Evolutionary conservation across 2,797 vertebrate genomes (phyloP), one percentile per base, ranked within the genome.

Genomic region (Anguilla pacifica): DNA sequence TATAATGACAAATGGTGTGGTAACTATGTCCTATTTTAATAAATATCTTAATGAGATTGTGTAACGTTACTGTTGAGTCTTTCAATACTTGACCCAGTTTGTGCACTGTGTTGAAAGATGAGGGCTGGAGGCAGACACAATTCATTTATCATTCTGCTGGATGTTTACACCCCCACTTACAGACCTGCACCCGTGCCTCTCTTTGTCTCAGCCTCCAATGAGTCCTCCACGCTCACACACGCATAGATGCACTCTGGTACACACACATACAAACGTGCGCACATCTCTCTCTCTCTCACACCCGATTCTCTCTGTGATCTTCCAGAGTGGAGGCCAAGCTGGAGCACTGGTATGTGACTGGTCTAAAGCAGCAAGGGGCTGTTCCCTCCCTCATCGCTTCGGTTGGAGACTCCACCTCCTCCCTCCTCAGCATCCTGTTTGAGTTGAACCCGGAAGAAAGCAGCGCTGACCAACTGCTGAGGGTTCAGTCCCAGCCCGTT

Each of bases 271-370:
- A 83, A 67, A 13, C 22, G 13, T 81, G 25, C 22, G 9, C 59
- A 0, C 15, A 22, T 46, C 28, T 2, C 25, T 2, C 31, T 10
- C 51, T 35, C 43, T 46, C 28, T 46, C 64, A 49, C 83, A 84
- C 83, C 57, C 28, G 25, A 39, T 35, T 39, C 46, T 88, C 49
- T 43, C 57, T 79, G 31, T 77, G 72, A 87, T 91, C 91, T 28
- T 79, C 15, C 92, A 99, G 98, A 94, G 92, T 99, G 90, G 98
- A 98, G 93, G 97, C 96, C 1, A 96, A 96, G 25, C 91, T 99
- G 93, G 94, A 98, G 88, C 98, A 98, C 90, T 99, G 98, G 98
- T 97, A 95, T 0, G 96, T 99, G 59, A 99, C 98, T 0, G 98
- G 98, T 22, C 91, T 99, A 55, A 95, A 93, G 88, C 98, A 99